These are phyloP conservation scores for Zelostemma sp. DNA, from an alignment of 1,140 invertebrate genomes.

Conservation along the genomic window DNA sequence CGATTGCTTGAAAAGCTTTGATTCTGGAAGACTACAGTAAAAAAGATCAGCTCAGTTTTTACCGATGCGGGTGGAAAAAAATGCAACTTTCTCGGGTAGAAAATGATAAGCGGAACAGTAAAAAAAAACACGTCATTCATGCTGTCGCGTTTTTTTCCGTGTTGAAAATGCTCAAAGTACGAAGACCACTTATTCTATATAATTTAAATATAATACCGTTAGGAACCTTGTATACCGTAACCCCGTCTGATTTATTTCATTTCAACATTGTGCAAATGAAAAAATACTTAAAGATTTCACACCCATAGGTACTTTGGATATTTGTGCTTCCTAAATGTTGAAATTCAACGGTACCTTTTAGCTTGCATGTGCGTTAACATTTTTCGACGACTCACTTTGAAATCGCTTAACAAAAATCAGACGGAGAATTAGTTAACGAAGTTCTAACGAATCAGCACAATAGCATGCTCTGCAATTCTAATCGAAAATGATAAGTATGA, in stretches of 20 bases:
- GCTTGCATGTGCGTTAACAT: neutral
- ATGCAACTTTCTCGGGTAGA: neutral
- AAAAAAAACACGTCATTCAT: neutral
- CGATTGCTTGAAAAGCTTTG: too few relatives aligned
- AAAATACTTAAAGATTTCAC: neutral
- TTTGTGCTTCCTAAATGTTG: too few relatives aligned
- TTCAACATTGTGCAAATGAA: neutral
- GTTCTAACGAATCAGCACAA: constrained; percentile 15
- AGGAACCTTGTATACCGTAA: neutral
- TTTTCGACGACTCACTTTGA: too few relatives aligned
- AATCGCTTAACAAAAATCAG: neutral
- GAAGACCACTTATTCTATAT: constrained; percentile 1
- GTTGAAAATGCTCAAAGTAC: constrained; percentile 8
- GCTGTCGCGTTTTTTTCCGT: neutral
- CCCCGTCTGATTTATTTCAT: neutral
- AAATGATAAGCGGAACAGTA: neutral
- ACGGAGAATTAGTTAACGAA: neutral
- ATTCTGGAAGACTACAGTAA: too few relatives aligned
- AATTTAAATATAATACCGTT: neutral
- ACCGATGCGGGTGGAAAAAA: too few relatives aligned
- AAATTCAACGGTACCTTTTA: neutral
- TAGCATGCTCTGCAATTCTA: constrained; percentile 44
- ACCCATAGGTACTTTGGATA: too few relatives aligned
- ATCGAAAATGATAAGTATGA: constrained; percentile 43
- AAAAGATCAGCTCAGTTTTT: too few relatives aligned